Evolutionary conservation across 1,140 invertebrate species (phyloP).

Genomic region (Anadara kagoshimensis): DNA sequence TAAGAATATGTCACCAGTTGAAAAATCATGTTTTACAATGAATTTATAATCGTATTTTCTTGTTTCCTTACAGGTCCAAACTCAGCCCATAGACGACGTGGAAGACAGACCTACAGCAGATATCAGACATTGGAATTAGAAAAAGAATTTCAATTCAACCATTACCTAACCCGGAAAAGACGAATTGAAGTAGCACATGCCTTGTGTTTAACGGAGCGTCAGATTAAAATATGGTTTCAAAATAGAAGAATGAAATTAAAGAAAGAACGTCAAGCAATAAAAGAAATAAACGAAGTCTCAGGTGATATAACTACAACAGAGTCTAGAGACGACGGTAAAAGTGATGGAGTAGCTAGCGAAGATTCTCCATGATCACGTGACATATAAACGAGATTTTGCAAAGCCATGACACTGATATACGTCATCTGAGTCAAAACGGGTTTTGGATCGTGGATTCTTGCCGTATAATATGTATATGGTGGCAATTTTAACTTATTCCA

Average conservation of each 20-base stretch:
- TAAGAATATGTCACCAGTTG: too few species aligned
- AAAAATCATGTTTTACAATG: too few species aligned
- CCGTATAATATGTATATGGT: too few species aligned
- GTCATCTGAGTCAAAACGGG: too few species aligned
- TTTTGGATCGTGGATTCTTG: too few species aligned
- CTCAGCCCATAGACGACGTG: constrained; percentile 81
- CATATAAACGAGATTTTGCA: too few species aligned
- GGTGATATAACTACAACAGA: background rate
- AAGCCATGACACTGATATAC: too few species aligned
- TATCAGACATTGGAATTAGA: constrained; percentile 83
- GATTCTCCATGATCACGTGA: constrained; percentile 11
- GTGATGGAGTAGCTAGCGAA: constrained; percentile 15
- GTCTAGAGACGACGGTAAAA: constrained; percentile 17
- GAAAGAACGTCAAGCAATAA: constrained; percentile 83
- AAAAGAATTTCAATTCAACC: constrained; percentile 81
- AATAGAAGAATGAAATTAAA: constrained; percentile 99
- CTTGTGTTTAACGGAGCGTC: constrained; percentile 90
- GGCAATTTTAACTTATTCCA: too few species aligned
- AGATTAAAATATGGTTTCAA: constrained; percentile 89
- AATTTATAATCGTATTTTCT: background rate
- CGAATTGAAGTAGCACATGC: constrained; percentile 93
- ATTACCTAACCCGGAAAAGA: constrained; percentile 80
- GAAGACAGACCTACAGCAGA: constrained; percentile 96
- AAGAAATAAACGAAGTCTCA: constrained; percentile 9
- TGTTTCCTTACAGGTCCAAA: constrained; percentile 17